Percentiles rank a stretch among this genome's conserved stretches.
These are phyloP conservation scores for Poeciliopsis turneri DNA, from an alignment of 2,797 vertebrate species.

Conservation along the genomic window DNA sequence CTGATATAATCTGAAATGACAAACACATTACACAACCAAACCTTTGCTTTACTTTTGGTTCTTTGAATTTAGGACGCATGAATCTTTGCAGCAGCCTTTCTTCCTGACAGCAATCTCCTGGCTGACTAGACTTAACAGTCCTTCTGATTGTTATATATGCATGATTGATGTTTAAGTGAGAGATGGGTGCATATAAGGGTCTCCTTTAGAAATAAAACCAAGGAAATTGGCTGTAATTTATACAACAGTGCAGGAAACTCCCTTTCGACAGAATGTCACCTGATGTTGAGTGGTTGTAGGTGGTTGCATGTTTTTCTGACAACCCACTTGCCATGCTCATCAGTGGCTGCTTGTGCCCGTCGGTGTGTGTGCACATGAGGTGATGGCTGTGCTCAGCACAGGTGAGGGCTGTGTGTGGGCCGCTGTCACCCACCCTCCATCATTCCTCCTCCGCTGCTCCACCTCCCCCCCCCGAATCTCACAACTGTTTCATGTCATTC, in stretches of 20 bases:
- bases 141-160: constrained; percentile 50
- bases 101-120: constrained; percentile 44
- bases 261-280: constrained; percentile 54
- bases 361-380: constrained; percentile 14
- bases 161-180: constrained; percentile 49
- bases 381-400: constrained; percentile 48
- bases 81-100: constrained; percentile 41
- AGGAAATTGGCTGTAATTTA: constrained; percentile 62
- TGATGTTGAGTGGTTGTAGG: constrained; percentile 35
- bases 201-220: constrained; percentile 71
- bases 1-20: constrained; percentile 56
- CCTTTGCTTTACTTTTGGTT: background rate
- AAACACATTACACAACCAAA: constrained; percentile 33
- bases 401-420: constrained; percentile 62
- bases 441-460: constrained; percentile 33
- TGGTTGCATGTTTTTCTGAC: constrained; percentile 46
- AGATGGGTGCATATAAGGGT: constrained; percentile 56
- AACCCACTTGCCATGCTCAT: constrained; percentile 29
- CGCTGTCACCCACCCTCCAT: constrained; percentile 76
- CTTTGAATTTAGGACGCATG: constrained; percentile 31
- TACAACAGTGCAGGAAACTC: constrained; percentile 54
- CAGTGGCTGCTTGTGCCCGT: constrained; percentile 9
- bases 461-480: constrained; percentile 44
- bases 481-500: constrained; percentile 78
- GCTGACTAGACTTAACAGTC: constrained; percentile 53